Evolutionary conservation across 2,888 invertebrate genomes (phyloP).

Genomic region (Deilephila porcellus): DNA sequence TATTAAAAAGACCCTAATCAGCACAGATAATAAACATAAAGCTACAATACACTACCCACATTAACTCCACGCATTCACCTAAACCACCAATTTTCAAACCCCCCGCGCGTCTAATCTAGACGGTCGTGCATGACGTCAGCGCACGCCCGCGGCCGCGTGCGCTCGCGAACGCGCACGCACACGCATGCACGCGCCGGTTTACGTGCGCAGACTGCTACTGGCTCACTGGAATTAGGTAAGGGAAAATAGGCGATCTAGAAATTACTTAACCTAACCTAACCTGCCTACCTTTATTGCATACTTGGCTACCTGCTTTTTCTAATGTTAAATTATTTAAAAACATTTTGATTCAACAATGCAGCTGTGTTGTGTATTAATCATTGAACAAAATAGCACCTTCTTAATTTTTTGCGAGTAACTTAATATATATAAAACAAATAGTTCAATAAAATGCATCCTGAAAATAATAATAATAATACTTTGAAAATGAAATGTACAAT

Average conservation of each 20-base stretch:
- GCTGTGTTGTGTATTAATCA: too few relatives aligned
- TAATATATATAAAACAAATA: too few relatives aligned
- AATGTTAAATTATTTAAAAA: neutral
- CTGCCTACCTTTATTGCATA: slow-evolving; percentile 13
- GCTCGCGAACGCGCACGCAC: slow-evolving; percentile 45
- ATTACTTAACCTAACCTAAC: neutral
- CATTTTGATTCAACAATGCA: too few relatives aligned
- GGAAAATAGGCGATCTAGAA: slow-evolving; percentile 2
- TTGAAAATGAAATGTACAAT: too few relatives aligned
- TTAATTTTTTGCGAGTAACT: too few relatives aligned
- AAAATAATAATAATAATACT: too few relatives aligned
- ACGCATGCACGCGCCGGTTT: slow-evolving; percentile 28
- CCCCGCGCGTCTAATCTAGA: slow-evolving; percentile 35
- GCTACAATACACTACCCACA: neutral
- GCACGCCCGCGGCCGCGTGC: slow-evolving; percentile 38
- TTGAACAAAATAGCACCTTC: too few relatives aligned
- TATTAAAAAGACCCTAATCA: too few relatives aligned
- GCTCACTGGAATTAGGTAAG: slow-evolving; percentile 14
- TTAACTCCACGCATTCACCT: slow-evolving; percentile 6
- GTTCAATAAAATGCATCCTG: too few relatives aligned
- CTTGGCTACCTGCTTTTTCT: neutral
- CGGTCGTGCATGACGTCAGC: slow-evolving; percentile 50
- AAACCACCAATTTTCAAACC: slow-evolving; percentile 34
- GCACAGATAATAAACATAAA: too few relatives aligned
- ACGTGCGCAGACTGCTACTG: slow-evolving; percentile 38